These are phyloP conservation scores for Scrobipalpa atriplicella DNA, from an alignment of 2,888 invertebrate species.

Conservation along the genomic window DNA sequence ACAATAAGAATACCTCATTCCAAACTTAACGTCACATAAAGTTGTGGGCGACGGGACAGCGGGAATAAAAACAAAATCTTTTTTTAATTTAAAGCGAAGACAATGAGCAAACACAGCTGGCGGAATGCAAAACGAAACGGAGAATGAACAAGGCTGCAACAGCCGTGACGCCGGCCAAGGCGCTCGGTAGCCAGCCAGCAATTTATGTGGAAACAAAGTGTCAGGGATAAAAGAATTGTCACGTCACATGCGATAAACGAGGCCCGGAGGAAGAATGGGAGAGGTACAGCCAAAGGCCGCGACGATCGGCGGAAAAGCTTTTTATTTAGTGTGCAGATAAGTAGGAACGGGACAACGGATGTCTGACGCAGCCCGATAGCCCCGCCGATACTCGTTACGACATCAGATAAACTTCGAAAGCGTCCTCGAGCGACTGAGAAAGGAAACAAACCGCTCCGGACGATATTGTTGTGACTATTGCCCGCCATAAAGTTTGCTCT, in stretches of 20 bases:
- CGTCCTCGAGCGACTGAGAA: conserved; percentile 55
- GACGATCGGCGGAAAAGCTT: conserved; percentile 52
- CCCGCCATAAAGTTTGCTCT: conserved; percentile 59
- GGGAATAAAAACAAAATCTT: conserved; percentile 69
- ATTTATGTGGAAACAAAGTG: conserved; percentile 75
- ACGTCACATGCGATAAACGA: conserved; percentile 69
- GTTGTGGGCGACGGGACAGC: conserved; percentile 74
- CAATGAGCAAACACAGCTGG: conserved; percentile 81
- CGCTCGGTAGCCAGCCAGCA: conserved; percentile 65
- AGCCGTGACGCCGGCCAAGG: conserved; percentile 58
- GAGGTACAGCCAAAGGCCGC: conserved; percentile 47
- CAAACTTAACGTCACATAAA: conserved; percentile 80
- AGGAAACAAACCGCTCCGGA: conserved; percentile 60
- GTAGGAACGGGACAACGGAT: conserved; percentile 56
- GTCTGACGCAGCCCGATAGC: conserved; percentile 59
- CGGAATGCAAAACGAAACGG: conserved; percentile 76
- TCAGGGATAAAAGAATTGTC: conserved; percentile 70
- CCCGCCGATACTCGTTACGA: conserved; percentile 59
- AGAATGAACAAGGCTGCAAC: conserved; percentile 64
- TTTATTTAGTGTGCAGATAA: conserved; percentile 65
- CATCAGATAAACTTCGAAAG: conserved; percentile 68
- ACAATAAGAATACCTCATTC: conserved; percentile 79
- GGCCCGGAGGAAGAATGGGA: conserved; percentile 53
- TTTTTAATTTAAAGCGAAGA: conserved; percentile 76
- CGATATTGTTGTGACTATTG: conserved; percentile 70